These are phyloP conservation scores for Hemitrygon akajei DNA, from an alignment of 2,797 vertebrate genomes.

Conservation along the genomic window DNA sequence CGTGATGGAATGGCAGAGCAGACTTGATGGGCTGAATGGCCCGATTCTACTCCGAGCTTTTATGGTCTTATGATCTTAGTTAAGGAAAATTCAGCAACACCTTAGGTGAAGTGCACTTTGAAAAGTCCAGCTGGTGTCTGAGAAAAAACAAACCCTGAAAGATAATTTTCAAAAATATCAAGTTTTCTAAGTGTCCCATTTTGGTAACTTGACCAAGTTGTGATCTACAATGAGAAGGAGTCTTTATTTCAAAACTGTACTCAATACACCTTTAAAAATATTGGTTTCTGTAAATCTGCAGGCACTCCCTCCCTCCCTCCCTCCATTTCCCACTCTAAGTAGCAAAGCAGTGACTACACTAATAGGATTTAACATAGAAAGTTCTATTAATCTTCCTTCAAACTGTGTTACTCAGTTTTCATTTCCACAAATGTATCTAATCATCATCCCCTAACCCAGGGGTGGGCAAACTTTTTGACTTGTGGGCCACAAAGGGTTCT, in stretches of 20 bases:
- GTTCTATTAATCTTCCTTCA: not conserved
- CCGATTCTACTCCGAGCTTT: too few relatives aligned
- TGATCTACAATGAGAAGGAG: not conserved
- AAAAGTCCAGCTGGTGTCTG: not conserved
- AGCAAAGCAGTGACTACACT: not conserved
- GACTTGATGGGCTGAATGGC: too few relatives aligned
- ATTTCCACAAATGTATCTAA: not conserved
- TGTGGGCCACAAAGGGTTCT: too few relatives aligned
- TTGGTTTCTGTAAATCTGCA: not conserved
- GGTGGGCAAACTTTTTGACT: too few relatives aligned
- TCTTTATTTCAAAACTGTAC: conserved; percentile 8
- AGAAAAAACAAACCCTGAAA: not conserved
- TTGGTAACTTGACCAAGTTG: not conserved
- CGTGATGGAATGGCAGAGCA: too few relatives aligned
- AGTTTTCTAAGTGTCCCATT: not conserved
- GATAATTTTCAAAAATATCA: not conserved
- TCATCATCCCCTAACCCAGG: not conserved
- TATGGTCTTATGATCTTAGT: too few relatives aligned
- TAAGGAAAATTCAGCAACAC: too few relatives aligned
- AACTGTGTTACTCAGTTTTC: not conserved
- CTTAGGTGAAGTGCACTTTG: too few relatives aligned
- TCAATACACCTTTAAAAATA: not conserved
- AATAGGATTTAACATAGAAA: conserved; percentile 1
- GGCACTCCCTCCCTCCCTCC: not conserved
- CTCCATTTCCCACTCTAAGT: not conserved